phyloP scores from a whole-genome alignment of 2,888 invertebrate species.

The Dryobotodes eremita region DNA sequence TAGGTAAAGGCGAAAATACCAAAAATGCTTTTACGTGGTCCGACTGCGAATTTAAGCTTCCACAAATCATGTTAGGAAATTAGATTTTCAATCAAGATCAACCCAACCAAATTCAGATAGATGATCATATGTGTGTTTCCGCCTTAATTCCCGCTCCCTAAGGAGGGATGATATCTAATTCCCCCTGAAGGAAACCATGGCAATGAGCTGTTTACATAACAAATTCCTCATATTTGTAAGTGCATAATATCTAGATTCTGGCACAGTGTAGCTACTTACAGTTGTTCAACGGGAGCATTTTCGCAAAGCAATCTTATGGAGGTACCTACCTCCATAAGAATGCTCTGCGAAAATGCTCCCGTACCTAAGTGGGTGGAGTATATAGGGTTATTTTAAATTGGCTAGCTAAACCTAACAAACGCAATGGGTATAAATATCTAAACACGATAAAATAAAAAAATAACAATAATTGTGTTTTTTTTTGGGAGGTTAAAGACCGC shows the following conservation, averaged over 20 bases:
- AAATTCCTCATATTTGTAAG: constrained; percentile 45
- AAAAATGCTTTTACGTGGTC: constrained; percentile 18
- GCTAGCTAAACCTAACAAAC: background rate
- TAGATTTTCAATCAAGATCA: constrained; percentile 61
- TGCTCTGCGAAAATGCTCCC: too few relatives aligned
- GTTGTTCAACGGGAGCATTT: background rate
- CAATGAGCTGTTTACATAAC: constrained; percentile 54
- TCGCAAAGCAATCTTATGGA: background rate
- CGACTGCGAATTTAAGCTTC: constrained; percentile 30
- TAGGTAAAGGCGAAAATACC: background rate
- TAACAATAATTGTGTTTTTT: too few relatives aligned
- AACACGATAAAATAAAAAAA: background rate
- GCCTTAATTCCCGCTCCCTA: constrained; percentile 37
- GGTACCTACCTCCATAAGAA: too few relatives aligned
- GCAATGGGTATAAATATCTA: background rate
- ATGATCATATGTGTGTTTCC: constrained; percentile 52
- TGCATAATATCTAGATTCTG: constrained; percentile 34
- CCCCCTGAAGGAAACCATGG: constrained; percentile 48
- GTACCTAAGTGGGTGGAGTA: too few relatives aligned
- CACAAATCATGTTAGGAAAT: constrained; percentile 57
- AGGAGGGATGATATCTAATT: constrained; percentile 55
- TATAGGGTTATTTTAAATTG: background rate
- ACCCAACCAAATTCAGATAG: constrained; percentile 53
- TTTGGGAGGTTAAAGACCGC: background rate
- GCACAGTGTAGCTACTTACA: constrained; percentile 2